Percentiles rank a stretch among this genome's conserved stretches.
These are phyloP conservation scores for Callithrix jacchus DNA, from an alignment of 2,113 vertebrate species.

Conservation along the genomic window DNA sequence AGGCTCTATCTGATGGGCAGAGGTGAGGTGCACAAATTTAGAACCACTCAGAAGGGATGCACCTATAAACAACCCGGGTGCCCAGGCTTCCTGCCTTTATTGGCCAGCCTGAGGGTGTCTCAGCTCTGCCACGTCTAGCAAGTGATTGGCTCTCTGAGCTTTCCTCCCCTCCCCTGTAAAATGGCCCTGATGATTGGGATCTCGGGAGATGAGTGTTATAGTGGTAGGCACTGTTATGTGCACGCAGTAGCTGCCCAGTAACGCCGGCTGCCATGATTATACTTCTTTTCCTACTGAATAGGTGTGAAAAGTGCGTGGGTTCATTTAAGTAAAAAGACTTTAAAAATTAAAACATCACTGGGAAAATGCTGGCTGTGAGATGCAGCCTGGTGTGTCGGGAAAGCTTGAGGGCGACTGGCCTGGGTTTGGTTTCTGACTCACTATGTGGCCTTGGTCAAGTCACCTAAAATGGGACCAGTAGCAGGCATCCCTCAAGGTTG, in stretches of 20 bases:
- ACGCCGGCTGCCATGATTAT: background rate
- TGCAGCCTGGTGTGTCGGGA: background rate
- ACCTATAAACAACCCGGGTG: background rate
- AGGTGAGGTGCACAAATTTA: background rate
- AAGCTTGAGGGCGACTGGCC: background rate
- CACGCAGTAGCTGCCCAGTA: background rate
- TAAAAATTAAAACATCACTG: background rate
- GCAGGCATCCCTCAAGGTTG: background rate
- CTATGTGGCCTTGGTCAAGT: constrained; percentile 60
- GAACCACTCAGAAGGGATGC: background rate
- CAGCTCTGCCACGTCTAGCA: background rate
- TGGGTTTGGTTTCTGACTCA: background rate
- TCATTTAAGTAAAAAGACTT: background rate
- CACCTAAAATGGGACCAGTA: background rate
- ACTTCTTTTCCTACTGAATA: background rate
- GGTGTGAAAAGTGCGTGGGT: background rate
- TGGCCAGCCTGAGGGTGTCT: background rate
- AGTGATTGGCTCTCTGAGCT: background rate
- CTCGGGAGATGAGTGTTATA: background rate
- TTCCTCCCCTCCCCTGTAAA: background rate
- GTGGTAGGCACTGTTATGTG: background rate
- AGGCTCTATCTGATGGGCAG: background rate
- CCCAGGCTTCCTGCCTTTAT: background rate
- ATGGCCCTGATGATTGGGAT: background rate
- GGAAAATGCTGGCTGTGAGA: background rate